Conservation (phyloP, 2,797 vertebrate species). For the Leptoclinus maculatus region DNA sequence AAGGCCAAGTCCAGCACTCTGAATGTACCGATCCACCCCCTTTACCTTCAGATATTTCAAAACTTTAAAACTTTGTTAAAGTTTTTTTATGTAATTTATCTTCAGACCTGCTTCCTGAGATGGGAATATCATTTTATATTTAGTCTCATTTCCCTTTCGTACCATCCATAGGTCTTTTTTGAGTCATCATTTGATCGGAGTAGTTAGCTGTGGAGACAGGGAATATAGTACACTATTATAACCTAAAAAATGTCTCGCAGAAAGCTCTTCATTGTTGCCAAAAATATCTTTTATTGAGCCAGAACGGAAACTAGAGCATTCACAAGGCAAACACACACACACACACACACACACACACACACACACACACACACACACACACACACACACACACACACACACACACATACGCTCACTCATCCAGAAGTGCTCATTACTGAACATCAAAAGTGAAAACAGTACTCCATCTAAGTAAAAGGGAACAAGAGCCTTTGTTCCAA, state of each 20-base stretch:
- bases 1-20: constrained; percentile 83
- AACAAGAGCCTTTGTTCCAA: constrained; percentile 73
- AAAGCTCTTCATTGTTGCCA: constrained; percentile 87
- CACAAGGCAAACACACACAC: constrained; percentile 37
- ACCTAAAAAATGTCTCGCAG: constrained; percentile 75
- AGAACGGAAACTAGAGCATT: constrained; percentile 83
- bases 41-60: constrained; percentile 74
- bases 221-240: constrained; percentile 77
- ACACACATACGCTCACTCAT: constrained; percentile 62
- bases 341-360: constrained; percentile 34
- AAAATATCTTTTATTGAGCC: constrained; percentile 87
- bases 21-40: constrained; percentile 80
- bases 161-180: constrained; percentile 68
- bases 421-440: constrained; percentile 84
- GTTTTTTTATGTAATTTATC: constrained; percentile 71
- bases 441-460: constrained; percentile 78
- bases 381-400: constrained; percentile 35
- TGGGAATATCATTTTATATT: constrained; percentile 76
- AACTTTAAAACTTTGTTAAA: constrained; percentile 74
- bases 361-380: constrained; percentile 41
- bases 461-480: constrained; percentile 70
- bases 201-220: constrained; percentile 77
- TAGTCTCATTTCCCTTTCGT: constrained; percentile 66
- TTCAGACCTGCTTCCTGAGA: constrained; percentile 70
- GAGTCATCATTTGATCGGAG: constrained; percentile 75